These are phyloP conservation scores for Argya squamiceps DNA, from an alignment of 2,797 vertebrate species.

Conservation along the genomic window DNA sequence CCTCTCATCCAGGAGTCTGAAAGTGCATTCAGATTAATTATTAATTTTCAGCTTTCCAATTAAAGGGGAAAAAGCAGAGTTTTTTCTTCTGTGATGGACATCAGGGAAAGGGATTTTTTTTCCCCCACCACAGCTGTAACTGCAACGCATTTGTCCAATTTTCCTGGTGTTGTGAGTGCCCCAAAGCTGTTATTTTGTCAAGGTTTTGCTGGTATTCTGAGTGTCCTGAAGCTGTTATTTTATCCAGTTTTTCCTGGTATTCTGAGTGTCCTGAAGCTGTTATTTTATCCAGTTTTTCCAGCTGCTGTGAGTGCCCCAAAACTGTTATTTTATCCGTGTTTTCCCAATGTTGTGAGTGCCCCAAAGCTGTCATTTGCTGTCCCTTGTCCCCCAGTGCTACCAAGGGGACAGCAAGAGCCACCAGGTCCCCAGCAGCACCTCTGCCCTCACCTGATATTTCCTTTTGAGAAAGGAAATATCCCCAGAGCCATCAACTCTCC, in stretches of 20 bases:
- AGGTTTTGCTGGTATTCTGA: accelerated
- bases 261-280: neutral
- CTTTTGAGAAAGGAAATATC: neutral
- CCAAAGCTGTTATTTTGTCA: neutral
- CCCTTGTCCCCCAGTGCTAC: neutral
- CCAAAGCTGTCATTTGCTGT: neutral
- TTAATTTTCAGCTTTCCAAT: neutral
- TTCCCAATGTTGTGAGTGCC: accelerated
- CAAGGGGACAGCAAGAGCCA: neutral
- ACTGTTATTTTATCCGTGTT: neutral
- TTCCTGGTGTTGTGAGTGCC: neutral
- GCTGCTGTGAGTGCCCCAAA: accelerated
- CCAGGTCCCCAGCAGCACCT: neutral
- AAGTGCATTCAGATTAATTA: neutral
- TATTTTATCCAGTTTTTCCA: neutral
- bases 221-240: neutral
- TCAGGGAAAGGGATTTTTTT: neutral
- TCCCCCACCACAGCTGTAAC: neutral
- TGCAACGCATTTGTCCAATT: accelerated
- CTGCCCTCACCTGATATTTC: neutral
- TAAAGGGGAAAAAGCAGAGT: neutral
- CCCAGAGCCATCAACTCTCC: no score
- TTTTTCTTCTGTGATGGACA: neutral
- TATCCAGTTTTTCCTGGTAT: neutral
- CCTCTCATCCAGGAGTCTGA: neutral